Evolutionary conservation across 2,797 vertebrate genomes (phyloP).

Genomic region (Gadopsis bispinosus): DNA sequence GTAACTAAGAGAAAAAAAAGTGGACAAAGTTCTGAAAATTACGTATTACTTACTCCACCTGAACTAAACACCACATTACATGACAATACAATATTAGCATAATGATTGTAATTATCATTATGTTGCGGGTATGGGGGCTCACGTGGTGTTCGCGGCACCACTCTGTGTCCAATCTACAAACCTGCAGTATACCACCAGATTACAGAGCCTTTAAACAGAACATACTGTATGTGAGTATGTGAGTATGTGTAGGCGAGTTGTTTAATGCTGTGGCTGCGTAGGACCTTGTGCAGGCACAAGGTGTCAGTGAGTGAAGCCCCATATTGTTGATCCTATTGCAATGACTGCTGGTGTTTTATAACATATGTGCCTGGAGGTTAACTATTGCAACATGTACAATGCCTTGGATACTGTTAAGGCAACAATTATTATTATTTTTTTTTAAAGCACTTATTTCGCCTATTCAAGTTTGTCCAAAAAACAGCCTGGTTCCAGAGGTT

Average conservation of each 20-base stretch:
- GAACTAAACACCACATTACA: constrained; percentile 10
- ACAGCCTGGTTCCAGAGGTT: neutral
- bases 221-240: no score
- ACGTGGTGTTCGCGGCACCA: neutral
- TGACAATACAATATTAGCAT: constrained; percentile 27
- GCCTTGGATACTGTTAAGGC: neutral
- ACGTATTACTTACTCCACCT: neutral
- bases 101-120: constrained; percentile 33
- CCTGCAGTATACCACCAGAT: constrained; percentile 29
- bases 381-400: constrained; percentile 1
- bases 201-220: constrained; percentile 31
- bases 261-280: constrained; percentile 26
- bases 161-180: constrained; percentile 36
- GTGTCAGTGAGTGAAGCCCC: constrained; percentile 12
- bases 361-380: neutral
- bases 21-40: constrained; percentile 19
- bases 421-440: neutral
- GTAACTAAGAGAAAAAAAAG: neutral
- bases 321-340: neutral
- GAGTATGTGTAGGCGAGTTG: constrained; percentile 33
- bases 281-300: constrained; percentile 11
- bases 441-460: neutral
- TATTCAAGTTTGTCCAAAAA: neutral
- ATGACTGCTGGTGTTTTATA: neutral
- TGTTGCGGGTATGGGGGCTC: constrained; percentile 14